These are phyloP conservation scores for Alviniconcha marisindica DNA, from an alignment of 1,140 invertebrate genomes.

Conservation along the genomic window DNA sequence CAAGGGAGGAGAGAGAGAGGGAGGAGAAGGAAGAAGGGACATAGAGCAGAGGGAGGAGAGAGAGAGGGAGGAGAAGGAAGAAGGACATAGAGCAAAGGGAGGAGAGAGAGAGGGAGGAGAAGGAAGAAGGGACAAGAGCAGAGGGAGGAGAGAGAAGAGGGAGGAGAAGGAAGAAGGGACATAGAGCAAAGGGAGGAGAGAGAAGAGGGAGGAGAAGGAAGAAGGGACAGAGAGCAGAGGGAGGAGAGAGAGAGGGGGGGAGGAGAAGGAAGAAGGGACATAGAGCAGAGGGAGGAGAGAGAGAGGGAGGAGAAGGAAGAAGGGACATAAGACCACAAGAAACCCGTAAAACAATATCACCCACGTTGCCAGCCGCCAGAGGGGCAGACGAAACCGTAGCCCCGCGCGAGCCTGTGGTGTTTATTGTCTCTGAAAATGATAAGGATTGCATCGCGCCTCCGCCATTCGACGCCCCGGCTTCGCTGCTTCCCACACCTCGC, in stretches of 20 bases:
- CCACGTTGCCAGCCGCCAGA: not conserved
- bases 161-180: not conserved
- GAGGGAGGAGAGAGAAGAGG: not conserved
- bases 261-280: too few relatives aligned
- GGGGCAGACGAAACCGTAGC: not conserved
- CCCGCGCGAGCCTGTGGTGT: not conserved
- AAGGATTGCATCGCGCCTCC: not conserved
- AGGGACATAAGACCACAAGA: too few relatives aligned
- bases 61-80: too few relatives aligned
- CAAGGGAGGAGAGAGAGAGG: too few relatives aligned
- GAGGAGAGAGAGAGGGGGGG: not conserved
- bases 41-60: too few relatives aligned
- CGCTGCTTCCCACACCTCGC: not conserved
- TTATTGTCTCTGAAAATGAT: constrained; percentile 31
- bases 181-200: too few relatives aligned
- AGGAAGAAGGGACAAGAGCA: not conserved
- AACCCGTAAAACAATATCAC: constrained; percentile 7
- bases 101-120: not conserved
- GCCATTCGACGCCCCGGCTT: not conserved
- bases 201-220: too few relatives aligned
- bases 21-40: too few relatives aligned
- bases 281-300: too few relatives aligned
- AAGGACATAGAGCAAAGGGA: too few relatives aligned
- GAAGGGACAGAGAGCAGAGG: too few relatives aligned
- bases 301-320: too few relatives aligned